Percentiles rank a stretch among this genome's conserved stretches.
Conservation (phyloP, 2,888 invertebrate genomes). For the Chelonus formosanus region DNA sequence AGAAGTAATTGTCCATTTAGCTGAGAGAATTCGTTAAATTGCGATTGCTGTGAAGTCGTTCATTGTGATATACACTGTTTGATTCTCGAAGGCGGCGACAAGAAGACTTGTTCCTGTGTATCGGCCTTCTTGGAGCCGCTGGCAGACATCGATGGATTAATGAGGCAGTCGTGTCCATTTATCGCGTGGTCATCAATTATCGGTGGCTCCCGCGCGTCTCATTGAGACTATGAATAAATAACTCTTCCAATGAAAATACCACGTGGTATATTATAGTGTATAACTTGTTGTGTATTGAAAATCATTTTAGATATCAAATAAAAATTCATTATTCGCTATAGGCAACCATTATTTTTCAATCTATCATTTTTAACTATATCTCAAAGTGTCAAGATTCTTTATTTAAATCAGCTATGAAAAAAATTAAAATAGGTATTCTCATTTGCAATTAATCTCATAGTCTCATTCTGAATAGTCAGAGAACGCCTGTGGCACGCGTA, state of each 20-base stretch:
- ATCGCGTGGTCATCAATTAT: conserved; percentile 34
- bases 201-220: conserved; percentile 32
- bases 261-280: neutral
- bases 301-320: too few relatives aligned
- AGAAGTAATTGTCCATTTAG: too few relatives aligned
- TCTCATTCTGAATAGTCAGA: neutral
- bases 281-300: too few relatives aligned
- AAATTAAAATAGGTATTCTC: too few relatives aligned
- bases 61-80: conserved; percentile 18
- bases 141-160: conserved; percentile 32
- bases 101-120: conserved; percentile 4
- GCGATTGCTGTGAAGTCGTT: conserved; percentile 18
- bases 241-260: conserved; percentile 21
- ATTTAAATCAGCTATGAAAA: too few relatives aligned
- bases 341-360: too few relatives aligned
- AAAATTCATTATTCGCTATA: too few relatives aligned
- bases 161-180: conserved; percentile 34
- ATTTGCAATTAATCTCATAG: too few relatives aligned
- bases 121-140: conserved; percentile 5
- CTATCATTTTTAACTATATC: too few relatives aligned
- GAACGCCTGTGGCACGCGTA: conserved; percentile 2
- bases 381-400: too few relatives aligned
- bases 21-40: neutral
- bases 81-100: conserved; percentile 3
- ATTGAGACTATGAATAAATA: conserved; percentile 27